phyloP scores from a whole-genome alignment of 2,113 vertebrate species.

The Odontophorus gujanensis region DNA sequence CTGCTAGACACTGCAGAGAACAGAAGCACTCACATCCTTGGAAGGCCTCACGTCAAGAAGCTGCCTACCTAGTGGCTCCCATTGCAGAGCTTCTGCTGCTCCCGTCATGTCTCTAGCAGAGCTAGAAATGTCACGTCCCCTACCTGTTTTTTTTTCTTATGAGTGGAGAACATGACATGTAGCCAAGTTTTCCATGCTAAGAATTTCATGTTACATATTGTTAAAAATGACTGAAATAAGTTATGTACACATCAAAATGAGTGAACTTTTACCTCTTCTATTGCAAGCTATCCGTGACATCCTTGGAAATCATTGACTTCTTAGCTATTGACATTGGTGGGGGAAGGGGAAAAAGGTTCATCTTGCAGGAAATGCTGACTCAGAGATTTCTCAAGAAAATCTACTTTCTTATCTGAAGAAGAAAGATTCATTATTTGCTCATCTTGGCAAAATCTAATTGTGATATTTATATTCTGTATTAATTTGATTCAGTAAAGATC shows the following conservation, averaged over 20 bases:
- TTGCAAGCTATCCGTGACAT: slow-evolving; percentile 73
- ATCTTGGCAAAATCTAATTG: slow-evolving; percentile 67
- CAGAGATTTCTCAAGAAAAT: slow-evolving; percentile 57
- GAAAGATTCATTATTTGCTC: slow-evolving; percentile 44
- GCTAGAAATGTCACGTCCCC: background rate
- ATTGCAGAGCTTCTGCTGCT: background rate
- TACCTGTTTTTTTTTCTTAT: background rate
- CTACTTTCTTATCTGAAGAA: slow-evolving; percentile 38
- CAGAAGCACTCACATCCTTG: background rate
- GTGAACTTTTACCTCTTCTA: slow-evolving; percentile 77
- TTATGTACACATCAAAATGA: slow-evolving; percentile 71
- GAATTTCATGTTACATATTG: slow-evolving; percentile 74
- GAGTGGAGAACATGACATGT: slow-evolving; percentile 10
- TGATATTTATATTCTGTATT: slow-evolving; percentile 67
- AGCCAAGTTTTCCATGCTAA: slow-evolving; percentile 51
- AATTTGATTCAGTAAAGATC: slow-evolving; percentile 68
- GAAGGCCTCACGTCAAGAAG: background rate
- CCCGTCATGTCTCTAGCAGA: background rate
- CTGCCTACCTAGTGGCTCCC: background rate
- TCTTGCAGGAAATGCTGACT: slow-evolving; percentile 69
- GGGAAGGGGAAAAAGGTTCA: slow-evolving; percentile 52
- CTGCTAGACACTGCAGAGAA: background rate
- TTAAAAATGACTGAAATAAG: slow-evolving; percentile 70
- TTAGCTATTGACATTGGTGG: slow-evolving; percentile 63
- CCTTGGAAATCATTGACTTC: slow-evolving; percentile 80